Percentiles rank a stretch among this genome's conserved stretches.
These are phyloP conservation scores for Phalacrocorax brasilianus DNA, from an alignment of 2,113 vertebrate species.

Conservation along the genomic window DNA sequence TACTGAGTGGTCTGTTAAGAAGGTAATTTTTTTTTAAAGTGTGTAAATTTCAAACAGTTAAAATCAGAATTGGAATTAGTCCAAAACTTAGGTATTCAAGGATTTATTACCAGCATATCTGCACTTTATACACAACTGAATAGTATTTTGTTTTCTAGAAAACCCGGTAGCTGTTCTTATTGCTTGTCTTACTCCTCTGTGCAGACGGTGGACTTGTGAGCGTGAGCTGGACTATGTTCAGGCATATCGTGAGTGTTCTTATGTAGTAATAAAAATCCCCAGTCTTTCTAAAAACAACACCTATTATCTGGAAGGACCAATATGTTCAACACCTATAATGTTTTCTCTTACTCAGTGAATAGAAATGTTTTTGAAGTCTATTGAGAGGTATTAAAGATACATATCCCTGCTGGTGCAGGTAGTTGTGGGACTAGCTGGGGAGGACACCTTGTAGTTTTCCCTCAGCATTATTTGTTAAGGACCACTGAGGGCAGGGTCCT, in stretches of 20 bases:
- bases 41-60: not conserved
- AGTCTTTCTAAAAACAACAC: not conserved
- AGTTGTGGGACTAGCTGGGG: not conserved
- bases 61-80: not conserved
- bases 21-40: not conserved
- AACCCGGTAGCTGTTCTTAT: not conserved
- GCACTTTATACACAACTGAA: not conserved
- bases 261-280: not conserved
- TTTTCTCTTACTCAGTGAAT: not conserved
- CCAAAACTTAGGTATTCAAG: not conserved
- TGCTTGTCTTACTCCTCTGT: not conserved
- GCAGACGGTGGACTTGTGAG: not conserved
- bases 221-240: not conserved
- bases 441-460: not conserved
- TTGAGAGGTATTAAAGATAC: not conserved
- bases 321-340: not conserved
- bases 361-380: not conserved
- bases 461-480: not conserved
- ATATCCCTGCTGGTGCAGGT: not conserved
- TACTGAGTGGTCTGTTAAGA: not conserved
- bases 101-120: not conserved
- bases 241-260: not conserved
- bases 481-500: rapidly evolving
- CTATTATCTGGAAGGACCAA: not conserved
- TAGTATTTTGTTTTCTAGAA: not conserved